Conservation (phyloP, 2,113 vertebrate genomes). For the Carassius auratus region DNA sequence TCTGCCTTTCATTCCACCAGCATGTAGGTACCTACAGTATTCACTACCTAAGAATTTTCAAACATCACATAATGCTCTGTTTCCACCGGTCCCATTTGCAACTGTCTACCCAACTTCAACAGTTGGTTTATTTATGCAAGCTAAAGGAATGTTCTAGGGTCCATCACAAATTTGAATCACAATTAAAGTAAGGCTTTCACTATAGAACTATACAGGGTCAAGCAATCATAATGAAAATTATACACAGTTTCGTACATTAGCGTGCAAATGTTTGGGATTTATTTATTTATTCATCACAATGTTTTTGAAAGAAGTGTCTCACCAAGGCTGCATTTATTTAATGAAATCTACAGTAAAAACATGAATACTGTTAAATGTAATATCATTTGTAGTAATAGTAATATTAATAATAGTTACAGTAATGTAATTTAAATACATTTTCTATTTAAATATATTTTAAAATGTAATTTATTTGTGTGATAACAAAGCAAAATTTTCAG, state of each 20-base stretch:
- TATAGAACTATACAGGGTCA: not conserved
- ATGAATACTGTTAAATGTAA: not conserved
- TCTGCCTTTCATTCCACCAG: slow-evolving; percentile 30
- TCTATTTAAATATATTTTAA: not conserved
- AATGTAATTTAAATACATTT: not conserved
- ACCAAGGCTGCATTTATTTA: not conserved
- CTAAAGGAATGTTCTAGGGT: too few species aligned
- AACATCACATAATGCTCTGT: not conserved
- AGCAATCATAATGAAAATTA: not conserved
- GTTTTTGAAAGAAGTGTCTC: not conserved
- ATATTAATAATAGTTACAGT: too few species aligned
- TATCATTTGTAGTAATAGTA: too few species aligned
- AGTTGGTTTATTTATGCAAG: too few species aligned
- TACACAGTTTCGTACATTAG: not conserved
- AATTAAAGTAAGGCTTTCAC: not conserved
- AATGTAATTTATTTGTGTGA: not conserved
- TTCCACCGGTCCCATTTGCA: not conserved
- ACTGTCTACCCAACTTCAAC: not conserved
- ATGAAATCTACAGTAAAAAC: not conserved
- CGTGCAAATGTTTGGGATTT: not conserved
- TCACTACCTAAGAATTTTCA: not conserved
- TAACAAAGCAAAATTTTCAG: not conserved
- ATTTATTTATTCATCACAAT: too few species aligned
- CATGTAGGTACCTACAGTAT: not conserved
- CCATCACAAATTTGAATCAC: too few species aligned